A percentile compares a stretch with the other conserved stretches of the same genome.
Evolutionary conservation across 2,888 invertebrate genomes (phyloP).

Genomic region (Ectemnius continuus): DNA sequence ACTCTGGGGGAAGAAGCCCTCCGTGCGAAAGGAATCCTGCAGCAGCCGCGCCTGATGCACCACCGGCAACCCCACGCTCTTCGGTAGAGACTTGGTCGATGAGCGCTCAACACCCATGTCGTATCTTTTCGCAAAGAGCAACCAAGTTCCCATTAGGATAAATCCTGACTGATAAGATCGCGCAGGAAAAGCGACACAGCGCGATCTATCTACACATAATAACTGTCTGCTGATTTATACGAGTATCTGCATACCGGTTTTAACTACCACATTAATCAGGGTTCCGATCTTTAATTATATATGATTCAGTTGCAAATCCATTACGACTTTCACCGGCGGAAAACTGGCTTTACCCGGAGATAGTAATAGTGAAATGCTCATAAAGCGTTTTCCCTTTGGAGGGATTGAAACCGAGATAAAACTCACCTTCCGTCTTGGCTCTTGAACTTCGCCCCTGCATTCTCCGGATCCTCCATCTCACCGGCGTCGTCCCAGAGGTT

Average conservation of each 20-base stretch:
- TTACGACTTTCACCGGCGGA: too few species aligned
- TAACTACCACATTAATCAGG: too few species aligned
- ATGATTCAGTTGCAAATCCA: too few species aligned
- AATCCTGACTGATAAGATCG: too few species aligned
- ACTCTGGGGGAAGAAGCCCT: constrained; percentile 73
- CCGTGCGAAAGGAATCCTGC: constrained; percentile 66
- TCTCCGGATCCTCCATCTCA: constrained; percentile 66
- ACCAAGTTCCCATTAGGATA: constrained; percentile 18
- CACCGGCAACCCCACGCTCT: constrained; percentile 40
- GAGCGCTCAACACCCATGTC: constrained; percentile 68
- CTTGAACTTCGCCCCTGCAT: constrained; percentile 62
- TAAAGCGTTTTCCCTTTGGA: background rate
- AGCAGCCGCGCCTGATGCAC: constrained; percentile 43
- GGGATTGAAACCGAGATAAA: constrained; percentile 2
- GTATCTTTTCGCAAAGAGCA: constrained; percentile 60
- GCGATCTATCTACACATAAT: too few species aligned
- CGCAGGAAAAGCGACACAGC: too few species aligned
- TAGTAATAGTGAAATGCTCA: background rate
- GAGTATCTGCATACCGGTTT: too few species aligned
- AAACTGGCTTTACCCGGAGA: too few species aligned
- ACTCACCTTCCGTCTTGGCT: constrained; percentile 69
- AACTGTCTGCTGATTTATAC: too few species aligned
- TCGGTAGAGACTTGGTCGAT: constrained; percentile 57
- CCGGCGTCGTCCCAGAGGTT: constrained; percentile 74
- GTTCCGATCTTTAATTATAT: too few species aligned